Evolutionary conservation across 1,140 invertebrate species (phyloP), one percentile per base, ranked within the genome.

Genomic region (Solen grandis): DNA sequence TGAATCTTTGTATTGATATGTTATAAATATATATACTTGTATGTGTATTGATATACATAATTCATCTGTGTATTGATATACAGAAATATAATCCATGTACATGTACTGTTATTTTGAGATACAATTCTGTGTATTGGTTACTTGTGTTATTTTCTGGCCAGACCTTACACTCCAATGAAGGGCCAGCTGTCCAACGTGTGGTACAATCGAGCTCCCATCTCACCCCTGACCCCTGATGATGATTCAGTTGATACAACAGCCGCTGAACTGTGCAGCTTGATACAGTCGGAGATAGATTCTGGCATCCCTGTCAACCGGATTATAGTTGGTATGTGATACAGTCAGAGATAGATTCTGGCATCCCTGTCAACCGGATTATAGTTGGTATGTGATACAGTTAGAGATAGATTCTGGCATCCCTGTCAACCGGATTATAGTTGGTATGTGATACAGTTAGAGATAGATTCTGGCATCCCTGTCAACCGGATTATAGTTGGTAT

Each of bases 261-360:
- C 25, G 35, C 65, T 29, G 65, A 72, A 8, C 52, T 89, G 13
- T 63, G 72, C 2, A 41, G 77, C 13, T 68, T 90, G 16, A 84
- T 90, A 25, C 80, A 89, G 35, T 33, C 69, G 36, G 88, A 89
- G 80, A 81, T 89, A 10, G 60, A 84, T 14, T 65, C 50, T 63
- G 89, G 88, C n/a, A 87, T 89, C 66, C 85, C 88, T 25, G n/a
- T 74, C 14, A 78, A 85, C 50, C 87, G 85, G 60, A 90, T 89
- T 55, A 36, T 90, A 19, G 69, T 90, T 54, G 88, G 89, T 90
- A 55, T n/a, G n/a, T 90, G 16, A 84, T 90, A 25, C 80, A 89
- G 35, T 33, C 69, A 46, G 88, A 89, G 80, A 81, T 89, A 10
- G 60, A 84, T 14, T 65, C 50, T 63, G 89, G 88, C n/a, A 87